These are phyloP conservation scores for Cynodonichthys magdalenae DNA, from an alignment of 2,797 vertebrate genomes.

Conservation along the genomic window DNA sequence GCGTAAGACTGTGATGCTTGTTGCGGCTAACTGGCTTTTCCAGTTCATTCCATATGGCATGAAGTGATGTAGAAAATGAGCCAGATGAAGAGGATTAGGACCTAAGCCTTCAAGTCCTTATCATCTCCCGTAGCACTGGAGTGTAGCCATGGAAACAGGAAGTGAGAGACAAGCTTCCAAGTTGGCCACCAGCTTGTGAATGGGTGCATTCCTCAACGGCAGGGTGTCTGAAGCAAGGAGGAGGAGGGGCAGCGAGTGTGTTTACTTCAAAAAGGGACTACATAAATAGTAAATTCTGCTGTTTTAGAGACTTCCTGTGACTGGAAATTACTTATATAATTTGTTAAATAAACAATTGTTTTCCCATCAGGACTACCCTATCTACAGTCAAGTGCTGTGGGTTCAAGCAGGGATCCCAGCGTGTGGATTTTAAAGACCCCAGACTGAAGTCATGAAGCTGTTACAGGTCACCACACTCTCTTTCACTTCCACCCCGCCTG, in stretches of 20 bases:
- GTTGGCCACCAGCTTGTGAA: conserved; percentile 85
- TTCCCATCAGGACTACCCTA: conserved; percentile 66
- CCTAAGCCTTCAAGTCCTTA: conserved; percentile 55
- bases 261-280: conserved; percentile 81
- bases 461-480: conserved; percentile 79
- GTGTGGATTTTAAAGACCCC: conserved; percentile 69
- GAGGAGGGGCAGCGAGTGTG: conserved; percentile 69
- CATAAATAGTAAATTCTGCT: conserved; percentile 85
- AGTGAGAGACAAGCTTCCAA: conserved; percentile 80
- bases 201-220: conserved; percentile 81
- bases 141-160: conserved; percentile 83
- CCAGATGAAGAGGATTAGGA: conserved; percentile 71
- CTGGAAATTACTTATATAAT: conserved; percentile 82
- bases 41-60: conserved; percentile 53
- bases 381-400: conserved; percentile 49
- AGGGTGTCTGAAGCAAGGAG: conserved; percentile 70
- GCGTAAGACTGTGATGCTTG: conserved; percentile 36
- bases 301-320: conserved; percentile 86
- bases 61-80: conserved; percentile 75
- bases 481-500: conserved; percentile 65
- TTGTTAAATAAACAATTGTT: conserved; percentile 83
- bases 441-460: conserved; percentile 69
- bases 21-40: conserved; percentile 54
- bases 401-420: conserved; percentile 67
- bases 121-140: conserved; percentile 59